phyloP scores from a whole-genome alignment of 2,797 vertebrate genomes.

The Saguinus oedipus region DNA sequence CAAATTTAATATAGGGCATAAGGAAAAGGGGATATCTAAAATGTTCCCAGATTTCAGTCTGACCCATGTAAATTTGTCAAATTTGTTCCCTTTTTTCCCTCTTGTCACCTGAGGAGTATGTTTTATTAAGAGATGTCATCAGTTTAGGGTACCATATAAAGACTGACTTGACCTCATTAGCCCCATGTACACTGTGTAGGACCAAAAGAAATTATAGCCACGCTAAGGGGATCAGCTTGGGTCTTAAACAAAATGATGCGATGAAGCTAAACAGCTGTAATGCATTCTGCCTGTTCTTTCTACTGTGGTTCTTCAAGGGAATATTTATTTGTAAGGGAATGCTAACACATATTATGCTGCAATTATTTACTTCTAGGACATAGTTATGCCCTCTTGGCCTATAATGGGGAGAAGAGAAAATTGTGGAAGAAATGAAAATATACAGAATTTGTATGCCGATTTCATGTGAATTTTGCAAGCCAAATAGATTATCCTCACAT shows the following conservation, averaged over 20 bases:
- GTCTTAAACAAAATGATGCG: conserved; percentile 65
- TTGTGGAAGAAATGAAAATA: background rate
- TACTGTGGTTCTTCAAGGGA: background rate
- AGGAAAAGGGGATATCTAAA: conserved; percentile 1
- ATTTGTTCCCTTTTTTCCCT: background rate
- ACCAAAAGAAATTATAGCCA: conserved; percentile 56
- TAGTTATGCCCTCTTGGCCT: conserved; percentile 38
- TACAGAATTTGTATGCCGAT: background rate
- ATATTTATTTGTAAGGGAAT: conserved; percentile 62
- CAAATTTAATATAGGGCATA: background rate
- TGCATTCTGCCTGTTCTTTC: conserved; percentile 35
- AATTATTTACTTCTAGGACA: conserved; percentile 25
- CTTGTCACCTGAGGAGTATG: background rate
- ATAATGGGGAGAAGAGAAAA: background rate
- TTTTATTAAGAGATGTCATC: conserved; percentile 42
- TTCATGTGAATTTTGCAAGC: background rate
- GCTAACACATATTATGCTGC: conserved; percentile 11
- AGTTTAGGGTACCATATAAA: conserved; percentile 7
- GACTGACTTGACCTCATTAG: conserved; percentile 62
- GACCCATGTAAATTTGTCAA: conserved; percentile 14
- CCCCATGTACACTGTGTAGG: conserved; percentile 28
- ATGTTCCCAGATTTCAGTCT: background rate
- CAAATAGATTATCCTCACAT: conserved; percentile 21
- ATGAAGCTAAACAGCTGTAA: conserved; percentile 44
- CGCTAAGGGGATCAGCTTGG: conserved; percentile 15